phyloP scores from a whole-genome alignment of 23 tunicate genomes.

The Ascidia mentula region DNA sequence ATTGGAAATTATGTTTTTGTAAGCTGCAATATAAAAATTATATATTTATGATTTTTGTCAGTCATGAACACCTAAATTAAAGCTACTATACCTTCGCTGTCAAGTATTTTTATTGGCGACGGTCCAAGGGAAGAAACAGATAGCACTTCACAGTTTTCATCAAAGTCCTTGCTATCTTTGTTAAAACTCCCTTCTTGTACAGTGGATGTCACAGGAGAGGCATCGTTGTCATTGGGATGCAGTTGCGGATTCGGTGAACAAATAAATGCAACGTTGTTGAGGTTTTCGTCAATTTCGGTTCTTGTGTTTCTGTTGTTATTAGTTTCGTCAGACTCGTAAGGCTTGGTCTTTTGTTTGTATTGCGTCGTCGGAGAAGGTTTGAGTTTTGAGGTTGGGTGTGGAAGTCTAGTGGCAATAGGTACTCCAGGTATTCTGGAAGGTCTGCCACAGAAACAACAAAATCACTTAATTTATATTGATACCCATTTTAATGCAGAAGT shows the following conservation, averaged over 20 bases:
- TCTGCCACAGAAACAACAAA: not conserved
- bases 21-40: no score
- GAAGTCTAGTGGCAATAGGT: not conserved
- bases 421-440: not conserved
- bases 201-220: not conserved
- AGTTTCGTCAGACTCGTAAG: not conserved
- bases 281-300: not conserved
- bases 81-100: not conserved
- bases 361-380: not conserved
- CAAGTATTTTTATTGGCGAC: not conserved
- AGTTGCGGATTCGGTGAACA: not conserved
- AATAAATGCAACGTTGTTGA: not conserved
- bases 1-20: no score
- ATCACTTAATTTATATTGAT: not conserved
- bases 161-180: not conserved
- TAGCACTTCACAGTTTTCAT: constrained; percentile 22
- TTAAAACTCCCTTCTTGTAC: not conserved
- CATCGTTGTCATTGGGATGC: not conserved
- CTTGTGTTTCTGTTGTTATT: not conserved
- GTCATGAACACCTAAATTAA: no score
- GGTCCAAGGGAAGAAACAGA: constrained; percentile 13
- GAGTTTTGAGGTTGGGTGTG: not conserved
- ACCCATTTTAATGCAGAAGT: not conserved
- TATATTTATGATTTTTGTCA: not conserved
- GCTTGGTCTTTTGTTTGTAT: not conserved